phyloP scores from a whole-genome alignment of 2,113 vertebrate species.

The Notarius lentiginosus region DNA sequence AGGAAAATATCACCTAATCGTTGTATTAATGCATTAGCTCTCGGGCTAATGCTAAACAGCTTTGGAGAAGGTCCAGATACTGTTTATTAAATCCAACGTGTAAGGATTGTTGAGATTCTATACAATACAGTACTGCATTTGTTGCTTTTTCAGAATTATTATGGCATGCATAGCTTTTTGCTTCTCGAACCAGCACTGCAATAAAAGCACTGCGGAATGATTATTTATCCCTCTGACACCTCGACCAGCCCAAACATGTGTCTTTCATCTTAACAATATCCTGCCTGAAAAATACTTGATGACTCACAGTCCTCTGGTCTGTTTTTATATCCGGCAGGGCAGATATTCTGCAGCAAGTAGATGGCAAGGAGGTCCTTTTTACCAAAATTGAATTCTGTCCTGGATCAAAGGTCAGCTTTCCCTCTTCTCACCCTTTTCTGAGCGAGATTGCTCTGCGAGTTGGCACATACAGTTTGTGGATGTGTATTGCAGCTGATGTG shows the following conservation, averaged over 20 bases:
- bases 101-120: slow-evolving; percentile 26
- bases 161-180: not conserved
- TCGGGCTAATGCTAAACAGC: slow-evolving; percentile 3
- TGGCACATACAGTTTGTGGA: slow-evolving; percentile 24
- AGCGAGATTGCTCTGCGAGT: slow-evolving; percentile 49
- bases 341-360: slow-evolving; percentile 38
- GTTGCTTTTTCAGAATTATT: not conserved
- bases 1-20: not conserved
- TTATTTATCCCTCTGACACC: slow-evolving; percentile 39
- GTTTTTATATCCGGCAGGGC: slow-evolving; percentile 44
- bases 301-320: slow-evolving; percentile 32
- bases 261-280: slow-evolving; percentile 51
- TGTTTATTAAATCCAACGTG: not conserved
- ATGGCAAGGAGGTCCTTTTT: slow-evolving; percentile 53
- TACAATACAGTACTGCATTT: not conserved
- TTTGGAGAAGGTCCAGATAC: slow-evolving; percentile 24
- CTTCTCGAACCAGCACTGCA: not conserved
- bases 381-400: slow-evolving; percentile 58
- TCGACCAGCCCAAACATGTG: slow-evolving; percentile 33
- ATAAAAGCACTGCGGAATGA: slow-evolving; percentile 20
- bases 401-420: slow-evolving; percentile 55
- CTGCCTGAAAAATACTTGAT: slow-evolving; percentile 39
- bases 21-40: slow-evolving; percentile 15
- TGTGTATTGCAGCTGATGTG: slow-evolving; percentile 52
- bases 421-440: slow-evolving; percentile 47